phyloP scores from a whole-genome alignment of 2,888 invertebrate genomes.

The Vesta saturnalis region DNA sequence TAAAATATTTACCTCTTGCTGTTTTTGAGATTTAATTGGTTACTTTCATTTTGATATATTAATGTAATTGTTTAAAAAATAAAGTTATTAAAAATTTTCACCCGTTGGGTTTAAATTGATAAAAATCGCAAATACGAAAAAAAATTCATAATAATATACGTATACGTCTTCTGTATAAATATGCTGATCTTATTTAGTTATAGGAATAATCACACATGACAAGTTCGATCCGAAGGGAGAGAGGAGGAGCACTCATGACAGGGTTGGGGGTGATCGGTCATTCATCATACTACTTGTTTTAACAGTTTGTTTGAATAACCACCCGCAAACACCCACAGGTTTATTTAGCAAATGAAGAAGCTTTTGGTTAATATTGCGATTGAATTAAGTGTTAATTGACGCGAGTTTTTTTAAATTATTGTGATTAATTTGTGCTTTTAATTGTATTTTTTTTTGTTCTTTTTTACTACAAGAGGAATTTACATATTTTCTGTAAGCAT shows the following conservation, averaged over 20 bases:
- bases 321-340: constrained; percentile 46
- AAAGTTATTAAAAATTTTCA: no score
- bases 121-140: no score
- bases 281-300: constrained; percentile 53
- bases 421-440: background rate
- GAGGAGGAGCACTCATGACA: constrained; percentile 44
- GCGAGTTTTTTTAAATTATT: background rate
- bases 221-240: constrained; percentile 51
- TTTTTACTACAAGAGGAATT: constrained; percentile 8
- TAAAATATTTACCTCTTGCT: no score
- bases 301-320: constrained; percentile 54
- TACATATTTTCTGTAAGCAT: background rate
- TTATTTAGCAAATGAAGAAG: background rate
- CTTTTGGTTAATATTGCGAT: background rate
- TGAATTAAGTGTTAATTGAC: background rate
- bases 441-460: background rate
- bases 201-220: constrained; percentile 52
- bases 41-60: no score
- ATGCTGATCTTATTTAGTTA: background rate
- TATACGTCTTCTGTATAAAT: no score
- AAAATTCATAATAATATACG: no score
- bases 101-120: no score
- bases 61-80: no score
- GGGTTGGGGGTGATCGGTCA: constrained; percentile 56
- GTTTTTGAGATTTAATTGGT: no score